A percentile compares a stretch with the other conserved stretches of the same genome.
These are phyloP conservation scores for Phycodurus eques DNA, from an alignment of 2,113 vertebrate genomes.

Conservation along the genomic window DNA sequence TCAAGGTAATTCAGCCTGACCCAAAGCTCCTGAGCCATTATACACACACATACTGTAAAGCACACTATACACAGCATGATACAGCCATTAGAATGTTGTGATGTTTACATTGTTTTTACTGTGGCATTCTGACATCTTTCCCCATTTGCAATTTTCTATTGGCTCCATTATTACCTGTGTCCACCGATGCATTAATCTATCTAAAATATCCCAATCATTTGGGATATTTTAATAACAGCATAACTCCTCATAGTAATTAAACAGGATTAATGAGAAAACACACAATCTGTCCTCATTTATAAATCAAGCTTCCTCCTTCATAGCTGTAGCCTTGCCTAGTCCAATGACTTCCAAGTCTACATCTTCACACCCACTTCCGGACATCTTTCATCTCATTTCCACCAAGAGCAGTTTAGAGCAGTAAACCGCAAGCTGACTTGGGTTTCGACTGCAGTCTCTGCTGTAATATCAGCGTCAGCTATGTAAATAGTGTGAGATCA, in stretches of 20 bases:
- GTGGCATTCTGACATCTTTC: slow-evolving; percentile 21
- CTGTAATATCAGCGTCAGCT: neutral
- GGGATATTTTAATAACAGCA: slow-evolving; percentile 2
- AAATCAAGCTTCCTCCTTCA: slow-evolving; percentile 23
- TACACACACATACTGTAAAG: slow-evolving; percentile 14
- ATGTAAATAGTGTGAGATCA: slow-evolving; percentile 6
- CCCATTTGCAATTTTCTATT: neutral
- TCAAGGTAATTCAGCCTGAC: slow-evolving; percentile 34
- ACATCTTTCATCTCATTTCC: neutral
- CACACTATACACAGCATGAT: slow-evolving; percentile 12
- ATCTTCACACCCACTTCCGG: neutral
- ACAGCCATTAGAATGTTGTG: slow-evolving; percentile 30
- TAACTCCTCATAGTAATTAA: neutral
- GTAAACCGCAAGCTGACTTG: neutral
- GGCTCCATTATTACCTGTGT: slow-evolving; percentile 1
- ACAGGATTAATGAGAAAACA: slow-evolving; percentile 9
- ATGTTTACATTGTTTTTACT: slow-evolving; percentile 34
- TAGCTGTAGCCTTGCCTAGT: slow-evolving; percentile 2
- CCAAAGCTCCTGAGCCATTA: slow-evolving; percentile 33
- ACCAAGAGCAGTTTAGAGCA: neutral
- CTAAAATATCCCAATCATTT: neutral
- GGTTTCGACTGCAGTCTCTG: neutral
- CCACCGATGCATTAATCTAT: slow-evolving; percentile 17
- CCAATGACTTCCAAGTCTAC: neutral
- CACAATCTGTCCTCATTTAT: slow-evolving; percentile 8